Conservation (phyloP, 64 coral and sea anemone species). For the Montipora capricornis region DNA sequence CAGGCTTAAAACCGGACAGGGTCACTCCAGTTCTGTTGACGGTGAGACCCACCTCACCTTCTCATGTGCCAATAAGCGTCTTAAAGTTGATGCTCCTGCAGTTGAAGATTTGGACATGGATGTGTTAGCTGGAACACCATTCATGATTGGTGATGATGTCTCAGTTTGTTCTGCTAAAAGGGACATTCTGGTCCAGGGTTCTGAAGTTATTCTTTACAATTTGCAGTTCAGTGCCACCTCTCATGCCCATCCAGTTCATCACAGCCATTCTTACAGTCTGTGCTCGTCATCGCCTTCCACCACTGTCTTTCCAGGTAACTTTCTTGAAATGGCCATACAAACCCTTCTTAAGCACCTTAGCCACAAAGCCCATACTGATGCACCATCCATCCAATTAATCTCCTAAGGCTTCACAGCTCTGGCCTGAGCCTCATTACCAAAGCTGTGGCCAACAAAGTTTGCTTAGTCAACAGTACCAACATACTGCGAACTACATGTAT, state of each 20-base stretch:
- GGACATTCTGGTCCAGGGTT: neutral
- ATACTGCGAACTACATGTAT: neutral
- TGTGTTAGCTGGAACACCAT: neutral
- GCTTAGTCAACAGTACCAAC: neutral
- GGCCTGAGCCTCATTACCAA: slow-evolving; percentile 17
- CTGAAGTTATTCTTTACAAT: neutral
- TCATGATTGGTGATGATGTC: slow-evolving; percentile 1
- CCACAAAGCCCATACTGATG: neutral
- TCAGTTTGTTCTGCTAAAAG: neutral
- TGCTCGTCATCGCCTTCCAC: neutral
- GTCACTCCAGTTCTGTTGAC: neutral
- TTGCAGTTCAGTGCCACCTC: neutral
- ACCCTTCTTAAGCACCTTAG: neutral
- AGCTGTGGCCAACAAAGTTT: neutral
- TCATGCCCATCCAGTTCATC: neutral
- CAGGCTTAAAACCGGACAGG: neutral
- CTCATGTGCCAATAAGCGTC: neutral
- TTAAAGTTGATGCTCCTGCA: neutral
- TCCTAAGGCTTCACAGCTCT: neutral
- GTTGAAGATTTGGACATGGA: slow-evolving; percentile 3
- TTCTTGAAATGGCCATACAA: slow-evolving; percentile 2
- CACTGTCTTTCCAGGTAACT: neutral
- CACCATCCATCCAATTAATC: neutral
- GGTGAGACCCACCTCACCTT: slow-evolving; percentile 24
- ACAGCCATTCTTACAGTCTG: neutral